Conservation (phyloP, 1,140 invertebrate genomes). For the Leucophenga varia region DNA sequence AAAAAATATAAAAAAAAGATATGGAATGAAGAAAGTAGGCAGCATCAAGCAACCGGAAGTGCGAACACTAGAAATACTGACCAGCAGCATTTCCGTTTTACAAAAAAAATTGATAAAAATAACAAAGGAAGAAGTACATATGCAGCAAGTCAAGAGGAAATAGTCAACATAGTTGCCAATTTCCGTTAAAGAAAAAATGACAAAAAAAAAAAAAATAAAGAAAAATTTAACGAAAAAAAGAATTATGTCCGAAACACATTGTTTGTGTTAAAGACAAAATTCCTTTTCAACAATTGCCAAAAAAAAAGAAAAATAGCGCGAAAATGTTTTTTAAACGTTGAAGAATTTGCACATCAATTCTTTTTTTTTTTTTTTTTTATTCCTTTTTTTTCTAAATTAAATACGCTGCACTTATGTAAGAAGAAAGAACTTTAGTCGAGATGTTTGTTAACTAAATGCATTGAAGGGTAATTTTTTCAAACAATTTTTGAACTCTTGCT, state of each 20-base stretch:
- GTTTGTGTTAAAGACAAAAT: constrained; percentile 53
- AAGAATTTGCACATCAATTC: constrained; percentile 6
- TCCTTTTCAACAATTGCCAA: constrained; percentile 33
- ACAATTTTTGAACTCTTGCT: too few species aligned
- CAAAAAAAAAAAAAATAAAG: constrained; percentile 5
- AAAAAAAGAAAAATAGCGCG: constrained; percentile 9
- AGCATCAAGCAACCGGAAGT: constrained; percentile 20
- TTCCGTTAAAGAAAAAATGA: constrained; percentile 20
- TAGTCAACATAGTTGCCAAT: constrained; percentile 44
- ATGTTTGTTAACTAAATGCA: too few species aligned
- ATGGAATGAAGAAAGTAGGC: constrained; percentile 27
- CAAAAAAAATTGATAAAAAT: neutral
- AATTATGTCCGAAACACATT: constrained; percentile 55
- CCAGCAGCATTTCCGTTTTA: constrained; percentile 21
- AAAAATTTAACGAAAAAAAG: constrained; percentile 13
- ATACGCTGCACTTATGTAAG: too few species aligned
- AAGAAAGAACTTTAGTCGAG: too few species aligned
- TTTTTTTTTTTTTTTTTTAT: neutral
- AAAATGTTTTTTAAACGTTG: constrained; percentile 41
- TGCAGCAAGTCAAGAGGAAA: constrained; percentile 47
- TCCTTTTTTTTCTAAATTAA: too few species aligned
- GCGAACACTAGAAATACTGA: constrained; percentile 16
- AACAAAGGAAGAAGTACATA: constrained; percentile 25
- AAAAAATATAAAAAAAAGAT: constrained; percentile 31
- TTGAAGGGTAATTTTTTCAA: too few species aligned